These are phyloP conservation scores for Sebastes nivosus DNA, from an alignment of 2,797 vertebrate genomes.

Conservation along the genomic window DNA sequence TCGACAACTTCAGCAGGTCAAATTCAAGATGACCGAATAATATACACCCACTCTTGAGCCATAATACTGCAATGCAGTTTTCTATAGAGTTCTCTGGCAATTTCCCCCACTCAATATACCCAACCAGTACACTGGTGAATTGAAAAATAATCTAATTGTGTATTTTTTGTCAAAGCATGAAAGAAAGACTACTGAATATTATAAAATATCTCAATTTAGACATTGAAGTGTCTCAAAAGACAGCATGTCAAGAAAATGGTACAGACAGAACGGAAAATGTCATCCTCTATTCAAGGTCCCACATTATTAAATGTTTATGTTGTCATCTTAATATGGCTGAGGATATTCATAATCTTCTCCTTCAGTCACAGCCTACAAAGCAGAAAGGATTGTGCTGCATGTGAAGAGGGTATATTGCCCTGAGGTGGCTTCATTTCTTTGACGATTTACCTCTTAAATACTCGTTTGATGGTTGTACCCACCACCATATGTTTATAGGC, in stretches of 20 bases:
- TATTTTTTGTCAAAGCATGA: background rate
- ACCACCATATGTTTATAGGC: slow-evolving; percentile 14
- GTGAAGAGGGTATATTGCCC: background rate
- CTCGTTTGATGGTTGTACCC: background rate
- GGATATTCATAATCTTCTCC: background rate
- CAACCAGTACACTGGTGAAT: background rate
- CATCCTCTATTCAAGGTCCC: background rate
- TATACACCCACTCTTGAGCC: background rate
- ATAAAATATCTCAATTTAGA: slow-evolving; percentile 1
- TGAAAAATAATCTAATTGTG: background rate
- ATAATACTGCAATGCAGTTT: slow-evolving; percentile 23
- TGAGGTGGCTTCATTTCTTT: slow-evolving; percentile 13
- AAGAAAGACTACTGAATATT: background rate
- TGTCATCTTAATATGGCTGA: background rate
- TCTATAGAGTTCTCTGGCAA: background rate
- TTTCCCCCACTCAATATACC: background rate
- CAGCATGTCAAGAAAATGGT: background rate
- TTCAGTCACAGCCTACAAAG: slow-evolving; percentile 2
- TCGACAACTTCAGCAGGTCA: slow-evolving; percentile 33
- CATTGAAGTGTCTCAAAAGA: background rate
- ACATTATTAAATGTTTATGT: slow-evolving; percentile 8
- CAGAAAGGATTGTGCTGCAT: background rate
- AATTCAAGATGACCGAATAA: slow-evolving; percentile 53
- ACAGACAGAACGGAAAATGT: slow-evolving; percentile 4
- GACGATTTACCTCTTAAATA: slow-evolving; percentile 29